Percentiles rank a stretch among this genome's conserved stretches.
phyloP scores from a whole-genome alignment of 2,797 vertebrate genomes.

The Apogon hyalosoma region DNA sequence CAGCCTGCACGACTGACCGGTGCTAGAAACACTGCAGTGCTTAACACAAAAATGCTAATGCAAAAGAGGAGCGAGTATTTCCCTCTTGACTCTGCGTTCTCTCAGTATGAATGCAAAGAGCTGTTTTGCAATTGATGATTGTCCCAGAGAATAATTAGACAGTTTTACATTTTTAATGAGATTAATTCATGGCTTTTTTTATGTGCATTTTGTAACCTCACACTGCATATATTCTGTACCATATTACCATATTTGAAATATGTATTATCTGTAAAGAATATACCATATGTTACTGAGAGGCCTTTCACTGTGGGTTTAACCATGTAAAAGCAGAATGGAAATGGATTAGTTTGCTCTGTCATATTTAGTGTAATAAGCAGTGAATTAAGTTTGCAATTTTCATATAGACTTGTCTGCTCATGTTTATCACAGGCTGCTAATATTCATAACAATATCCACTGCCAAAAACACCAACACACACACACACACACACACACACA shows the following conservation, averaged over 20 bases:
- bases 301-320: conserved; percentile 40
- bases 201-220: conserved; percentile 71
- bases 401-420: conserved; percentile 38
- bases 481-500: no score
- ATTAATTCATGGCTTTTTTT: conserved; percentile 71
- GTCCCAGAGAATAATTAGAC: conserved; percentile 72
- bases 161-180: conserved; percentile 78
- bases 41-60: conserved; percentile 55
- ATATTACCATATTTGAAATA: conserved; percentile 78
- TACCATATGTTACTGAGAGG: conserved; percentile 63
- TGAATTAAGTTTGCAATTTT: conserved; percentile 38
- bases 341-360: conserved; percentile 55
- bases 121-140: conserved; percentile 75
- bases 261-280: conserved; percentile 72
- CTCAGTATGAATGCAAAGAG: conserved; percentile 55
- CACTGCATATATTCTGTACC: conserved; percentile 59
- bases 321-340: conserved; percentile 60
- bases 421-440: conserved; percentile 30
- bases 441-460: conserved; percentile 31
- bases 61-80: conserved; percentile 11
- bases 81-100: conserved; percentile 44
- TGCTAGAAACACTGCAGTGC: conserved; percentile 30
- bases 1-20: conserved; percentile 49
- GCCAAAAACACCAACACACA: conserved; percentile 27
- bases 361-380: conserved; percentile 47